Percentiles rank a stretch among this genome's conserved stretches.
Conservation (phyloP, 30 jellyfish, hydroid and myxozoan species). For the Chrysaora quinquecirrha region DNA sequence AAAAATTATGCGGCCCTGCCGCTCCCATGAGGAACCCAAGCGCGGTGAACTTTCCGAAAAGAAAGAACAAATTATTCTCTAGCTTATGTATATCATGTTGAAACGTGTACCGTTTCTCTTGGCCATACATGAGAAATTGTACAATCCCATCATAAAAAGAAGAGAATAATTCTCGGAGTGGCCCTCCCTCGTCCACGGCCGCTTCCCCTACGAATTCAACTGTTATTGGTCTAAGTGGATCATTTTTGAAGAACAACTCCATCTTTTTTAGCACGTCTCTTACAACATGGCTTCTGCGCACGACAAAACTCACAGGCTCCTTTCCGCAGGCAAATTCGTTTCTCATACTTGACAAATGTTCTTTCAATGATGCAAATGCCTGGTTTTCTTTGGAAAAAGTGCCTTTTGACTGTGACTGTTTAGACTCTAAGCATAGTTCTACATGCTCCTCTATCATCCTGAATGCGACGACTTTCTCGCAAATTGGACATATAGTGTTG, state of each 20-base stretch:
- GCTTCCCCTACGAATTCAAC: conserved; percentile 27
- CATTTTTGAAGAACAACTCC: conserved; percentile 17
- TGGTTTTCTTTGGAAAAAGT: not conserved
- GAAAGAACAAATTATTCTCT: too few species aligned
- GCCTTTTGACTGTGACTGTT: not conserved
- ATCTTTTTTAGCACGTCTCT: conserved; percentile 20
- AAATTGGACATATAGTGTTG: conserved; percentile 7
- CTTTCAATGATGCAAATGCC: not conserved
- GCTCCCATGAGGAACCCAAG: too few species aligned
- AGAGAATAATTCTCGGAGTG: too few species aligned
- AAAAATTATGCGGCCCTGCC: too few species aligned
- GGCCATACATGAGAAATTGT: too few species aligned
- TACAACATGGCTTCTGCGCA: conserved; percentile 9
- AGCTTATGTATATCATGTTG: too few species aligned
- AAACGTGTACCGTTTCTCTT: too few species aligned
- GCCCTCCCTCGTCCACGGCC: conserved; percentile 46
- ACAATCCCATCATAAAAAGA: too few species aligned
- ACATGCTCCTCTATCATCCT: conserved; percentile 6
- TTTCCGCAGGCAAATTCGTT: not conserved
- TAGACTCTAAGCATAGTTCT: not conserved
- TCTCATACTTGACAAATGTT: not conserved
- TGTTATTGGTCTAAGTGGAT: conserved; percentile 25
- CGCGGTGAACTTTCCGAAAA: too few species aligned
- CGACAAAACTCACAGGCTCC: conserved; percentile 10
- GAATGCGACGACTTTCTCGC: not conserved